Percentiles rank a stretch among this genome's conserved stretches.
phyloP scores from a whole-genome alignment of 2,797 vertebrate species.

The Syngnathus acus region DNA sequence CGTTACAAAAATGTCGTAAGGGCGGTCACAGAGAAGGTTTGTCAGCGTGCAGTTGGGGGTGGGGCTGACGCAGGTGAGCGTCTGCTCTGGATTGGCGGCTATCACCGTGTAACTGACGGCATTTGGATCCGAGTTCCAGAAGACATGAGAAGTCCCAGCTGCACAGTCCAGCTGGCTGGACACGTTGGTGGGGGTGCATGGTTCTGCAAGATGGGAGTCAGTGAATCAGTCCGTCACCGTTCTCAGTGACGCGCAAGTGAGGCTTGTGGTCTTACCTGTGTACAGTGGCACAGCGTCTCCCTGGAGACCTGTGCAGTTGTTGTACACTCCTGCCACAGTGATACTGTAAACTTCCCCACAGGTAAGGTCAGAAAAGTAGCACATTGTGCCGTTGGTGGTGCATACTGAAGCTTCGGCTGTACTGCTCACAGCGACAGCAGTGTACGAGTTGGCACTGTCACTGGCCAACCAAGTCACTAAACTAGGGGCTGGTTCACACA shows the following conservation, averaged over 20 bases:
- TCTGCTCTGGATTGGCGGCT: constrained; percentile 32
- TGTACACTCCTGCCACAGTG: constrained; percentile 38
- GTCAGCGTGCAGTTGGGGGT: constrained; percentile 45
- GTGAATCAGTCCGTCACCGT: background rate
- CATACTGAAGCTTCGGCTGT: constrained; percentile 44
- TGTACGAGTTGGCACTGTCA: constrained; percentile 47
- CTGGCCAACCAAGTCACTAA: constrained; percentile 57
- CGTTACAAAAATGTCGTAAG: constrained; percentile 44
- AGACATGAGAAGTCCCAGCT: constrained; percentile 23
- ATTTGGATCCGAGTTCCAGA: constrained; percentile 40
- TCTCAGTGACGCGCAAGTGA: background rate
- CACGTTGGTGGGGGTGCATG: constrained; percentile 43
- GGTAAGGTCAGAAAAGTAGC: constrained; percentile 44
- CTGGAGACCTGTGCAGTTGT: constrained; percentile 47
- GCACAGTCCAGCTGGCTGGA: constrained; percentile 46
- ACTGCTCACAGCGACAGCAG: constrained; percentile 38
- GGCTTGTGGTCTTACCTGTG: constrained; percentile 45
- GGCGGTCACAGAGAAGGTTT: constrained; percentile 50
- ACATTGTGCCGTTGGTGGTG: constrained; percentile 41
- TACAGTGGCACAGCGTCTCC: constrained; percentile 36
- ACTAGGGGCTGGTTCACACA: constrained; percentile 39
- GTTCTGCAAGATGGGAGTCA: constrained; percentile 34
- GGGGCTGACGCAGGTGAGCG: constrained; percentile 36
- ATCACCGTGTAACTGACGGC: constrained; percentile 36
- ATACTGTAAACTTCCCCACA: constrained; percentile 64